Percentiles rank a stretch among this genome's conserved stretches.
Evolutionary conservation across 1,140 invertebrate genomes (phyloP).

Genomic region (Caenorhabditis brenneri): DNA sequence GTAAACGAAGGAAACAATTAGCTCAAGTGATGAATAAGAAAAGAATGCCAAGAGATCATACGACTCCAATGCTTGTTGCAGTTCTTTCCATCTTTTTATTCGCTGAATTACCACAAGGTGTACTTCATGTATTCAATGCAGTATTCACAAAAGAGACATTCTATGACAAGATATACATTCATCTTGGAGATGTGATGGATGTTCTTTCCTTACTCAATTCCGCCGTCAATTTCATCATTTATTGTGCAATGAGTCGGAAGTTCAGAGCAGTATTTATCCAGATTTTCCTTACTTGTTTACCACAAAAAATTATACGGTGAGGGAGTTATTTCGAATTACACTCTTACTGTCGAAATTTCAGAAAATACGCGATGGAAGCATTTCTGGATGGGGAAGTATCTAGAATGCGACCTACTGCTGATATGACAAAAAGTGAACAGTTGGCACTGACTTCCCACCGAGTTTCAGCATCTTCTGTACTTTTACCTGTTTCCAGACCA

Average conservation of each 20-base stretch:
- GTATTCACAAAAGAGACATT: conserved; percentile 70
- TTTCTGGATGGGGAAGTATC: conserved; percentile 39
- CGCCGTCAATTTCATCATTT: conserved; percentile 89
- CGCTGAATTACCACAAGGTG: conserved; percentile 82
- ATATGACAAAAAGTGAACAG: conserved; percentile 50
- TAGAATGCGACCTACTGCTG: conserved; percentile 42
- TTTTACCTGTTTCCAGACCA: conserved; percentile 18
- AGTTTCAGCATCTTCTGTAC: conserved; percentile 43
- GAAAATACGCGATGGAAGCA: conserved; percentile 43
- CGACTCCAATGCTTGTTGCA: conserved; percentile 86
- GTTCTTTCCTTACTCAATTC: conserved; percentile 87
- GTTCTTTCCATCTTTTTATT: conserved; percentile 84
- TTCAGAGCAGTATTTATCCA: conserved; percentile 81
- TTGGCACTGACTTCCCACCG: conserved; percentile 48
- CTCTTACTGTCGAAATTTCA: background rate
- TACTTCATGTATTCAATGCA: conserved; percentile 71
- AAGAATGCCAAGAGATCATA: conserved; percentile 73
- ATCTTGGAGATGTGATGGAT: conserved; percentile 87
- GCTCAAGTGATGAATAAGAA: conserved; percentile 70
- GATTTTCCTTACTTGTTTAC: conserved; percentile 63
- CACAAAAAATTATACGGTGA: conserved; percentile 18
- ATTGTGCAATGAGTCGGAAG: conserved; percentile 90
- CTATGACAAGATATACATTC: conserved; percentile 72
- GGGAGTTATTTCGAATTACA: background rate
- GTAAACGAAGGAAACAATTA: conserved; percentile 70